phyloP scores from a whole-genome alignment of 2,888 invertebrate genomes.

The Oscheius sp. region DNA sequence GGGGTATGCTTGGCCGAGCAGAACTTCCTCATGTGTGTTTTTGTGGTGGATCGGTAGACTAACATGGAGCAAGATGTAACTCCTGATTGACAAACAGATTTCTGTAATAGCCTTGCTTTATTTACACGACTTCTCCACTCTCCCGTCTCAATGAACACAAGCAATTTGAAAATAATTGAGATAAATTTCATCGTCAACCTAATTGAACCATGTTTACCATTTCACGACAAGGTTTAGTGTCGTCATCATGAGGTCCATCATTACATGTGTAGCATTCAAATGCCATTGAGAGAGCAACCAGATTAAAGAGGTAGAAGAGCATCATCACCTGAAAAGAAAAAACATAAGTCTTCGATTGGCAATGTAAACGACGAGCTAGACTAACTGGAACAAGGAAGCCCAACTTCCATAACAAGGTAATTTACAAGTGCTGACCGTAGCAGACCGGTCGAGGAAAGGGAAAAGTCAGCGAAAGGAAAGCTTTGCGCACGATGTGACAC shows the following conservation, averaged over 20 bases:
- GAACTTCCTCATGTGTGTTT: constrained; percentile 60
- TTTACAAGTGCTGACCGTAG: background rate
- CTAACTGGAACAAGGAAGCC: background rate
- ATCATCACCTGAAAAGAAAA: background rate
- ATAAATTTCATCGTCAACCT: constrained; percentile 8
- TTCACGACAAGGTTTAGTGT: constrained; percentile 55
- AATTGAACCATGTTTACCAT: constrained; percentile 33
- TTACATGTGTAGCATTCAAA: constrained; percentile 66
- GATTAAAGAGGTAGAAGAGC: background rate
- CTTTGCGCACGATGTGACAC: constrained; percentile 7
- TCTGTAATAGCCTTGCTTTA: too few species aligned
- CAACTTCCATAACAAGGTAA: constrained; percentile 3
- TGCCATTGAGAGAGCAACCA: constrained; percentile 25
- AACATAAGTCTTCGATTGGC: background rate
- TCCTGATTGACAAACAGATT: constrained; percentile 34
- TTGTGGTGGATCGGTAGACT: constrained; percentile 35
- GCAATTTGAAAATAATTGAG: background rate
- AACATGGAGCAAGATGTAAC: constrained; percentile 44
- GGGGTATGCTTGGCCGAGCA: constrained; percentile 64
- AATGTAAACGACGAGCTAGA: background rate
- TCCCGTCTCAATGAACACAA: too few species aligned
- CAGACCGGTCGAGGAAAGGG: constrained; percentile 15
- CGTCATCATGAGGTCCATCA: constrained; percentile 23
- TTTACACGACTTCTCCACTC: too few species aligned
- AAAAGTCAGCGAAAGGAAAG: constrained; percentile 15